phyloP scores from a whole-genome alignment of 2,888 invertebrate species.

The Aspidiotus rigidus region DNA sequence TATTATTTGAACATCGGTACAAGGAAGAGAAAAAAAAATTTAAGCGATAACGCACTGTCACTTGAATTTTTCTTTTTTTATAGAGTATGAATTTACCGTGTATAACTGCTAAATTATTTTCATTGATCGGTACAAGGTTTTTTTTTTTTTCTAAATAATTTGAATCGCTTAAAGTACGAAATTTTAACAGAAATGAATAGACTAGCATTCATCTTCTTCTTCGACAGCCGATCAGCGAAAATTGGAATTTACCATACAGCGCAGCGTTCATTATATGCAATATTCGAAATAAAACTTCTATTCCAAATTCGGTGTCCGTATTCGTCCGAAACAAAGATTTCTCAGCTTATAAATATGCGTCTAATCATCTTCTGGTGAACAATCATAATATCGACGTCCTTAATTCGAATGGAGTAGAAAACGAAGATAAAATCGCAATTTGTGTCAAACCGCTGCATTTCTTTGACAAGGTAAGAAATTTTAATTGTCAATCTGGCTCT shows the following conservation, averaged over 20 bases:
- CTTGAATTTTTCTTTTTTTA: no score
- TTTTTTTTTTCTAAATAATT: no score
- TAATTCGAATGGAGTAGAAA: slow-evolving; percentile 38
- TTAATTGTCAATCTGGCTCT: no score
- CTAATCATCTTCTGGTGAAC: slow-evolving; percentile 56
- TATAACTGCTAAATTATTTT: no score
- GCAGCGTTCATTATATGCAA: slow-evolving; percentile 82
- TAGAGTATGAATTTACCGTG: no score
- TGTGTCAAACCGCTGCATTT: slow-evolving; percentile 89
- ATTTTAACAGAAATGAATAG: no score
- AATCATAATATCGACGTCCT: slow-evolving; percentile 45
- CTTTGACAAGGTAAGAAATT: slow-evolving; percentile 57
- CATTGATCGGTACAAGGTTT: no score
- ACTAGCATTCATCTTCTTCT: no score
- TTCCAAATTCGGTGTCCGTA: slow-evolving; percentile 61
- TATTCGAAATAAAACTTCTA: slow-evolving; percentile 48
- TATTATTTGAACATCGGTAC: no score
- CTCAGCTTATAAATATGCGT: slow-evolving; percentile 44
- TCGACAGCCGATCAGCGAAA: slow-evolving; percentile 69
- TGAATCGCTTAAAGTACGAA: no score
- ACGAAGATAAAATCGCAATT: slow-evolving; percentile 51
- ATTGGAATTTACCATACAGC: slow-evolving; percentile 87
- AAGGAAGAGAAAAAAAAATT: no score
- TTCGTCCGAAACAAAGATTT: slow-evolving; percentile 51
- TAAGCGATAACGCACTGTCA: no score